Base-by-base conservation (phyloP, 2,888 invertebrate genomes). In the Tetramorium bicarinatum region DNA sequence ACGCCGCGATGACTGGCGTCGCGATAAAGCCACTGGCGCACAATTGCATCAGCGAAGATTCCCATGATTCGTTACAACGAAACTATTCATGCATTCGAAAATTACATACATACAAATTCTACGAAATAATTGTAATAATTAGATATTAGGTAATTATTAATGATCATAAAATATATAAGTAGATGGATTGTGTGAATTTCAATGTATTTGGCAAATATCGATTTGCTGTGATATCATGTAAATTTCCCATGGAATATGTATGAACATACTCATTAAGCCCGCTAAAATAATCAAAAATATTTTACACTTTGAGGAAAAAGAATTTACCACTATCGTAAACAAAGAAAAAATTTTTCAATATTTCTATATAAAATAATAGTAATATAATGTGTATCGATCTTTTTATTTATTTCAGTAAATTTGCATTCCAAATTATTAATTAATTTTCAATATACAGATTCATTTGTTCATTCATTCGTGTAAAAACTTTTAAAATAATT, bases 231-330 rank as follows among this genome's bases (percentile, higher is more conserved):
- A 34, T 34, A 9, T 49, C 25, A 52, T 29, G 29, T 67, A 77
- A 34, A 44, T 69, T 67, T 69, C 44, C n/a, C 54, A 34, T 77
- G n/a, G 44, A 67, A 77, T 67, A 64, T 75, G 47, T 34, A 75
- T 41, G 25, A 44, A 67, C n/a, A 41, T 49, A 15, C 9, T n/a
- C 15, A 41, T 54, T 29, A n/a, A 67, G 29, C 3, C 49, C 41
- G 44, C 62, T 54, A 29, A 4, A 41, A 52, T 66, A 54, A 4
- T 1, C 29, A 8, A 59, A 74, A 59, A n/a, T 18, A 44, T 47
- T 21, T 13, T 25, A 52, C 7, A 25, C 41, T 29, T 25, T 7
- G 8, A 25, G 15, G 1, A 6, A 66, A 76, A 41, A 66, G 8
- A 34, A 34, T 34, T 34, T 34, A 34, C 29, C 29, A 34, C n/a